Evolutionary conservation across 2,797 vertebrate genomes (phyloP).

Genomic region (Poecilia wingei): DNA sequence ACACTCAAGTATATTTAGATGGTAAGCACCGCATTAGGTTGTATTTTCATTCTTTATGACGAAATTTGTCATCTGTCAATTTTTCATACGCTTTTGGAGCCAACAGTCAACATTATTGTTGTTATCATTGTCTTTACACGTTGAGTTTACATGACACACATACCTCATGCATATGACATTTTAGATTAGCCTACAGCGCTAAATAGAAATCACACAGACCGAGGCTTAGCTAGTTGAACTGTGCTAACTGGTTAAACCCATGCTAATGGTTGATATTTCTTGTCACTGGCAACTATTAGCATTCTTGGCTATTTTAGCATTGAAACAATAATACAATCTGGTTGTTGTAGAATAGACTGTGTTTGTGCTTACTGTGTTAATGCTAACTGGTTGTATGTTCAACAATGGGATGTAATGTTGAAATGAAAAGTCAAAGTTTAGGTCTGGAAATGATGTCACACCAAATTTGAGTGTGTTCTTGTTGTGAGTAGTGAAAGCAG

Average conservation of each 20-base stretch:
- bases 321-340: background rate
- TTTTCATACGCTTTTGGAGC: no score
- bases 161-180: no score
- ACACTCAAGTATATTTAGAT: background rate
- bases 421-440: background rate
- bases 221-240: no score
- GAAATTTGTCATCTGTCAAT: no score
- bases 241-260: background rate
- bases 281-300: background rate
- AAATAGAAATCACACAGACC: no score
- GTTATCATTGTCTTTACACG: no score
- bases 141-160: no score
- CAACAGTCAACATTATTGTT: no score
- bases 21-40: background rate
- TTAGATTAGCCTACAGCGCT: no score
- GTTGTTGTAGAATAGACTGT: background rate
- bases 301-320: background rate
- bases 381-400: background rate
- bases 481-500: background rate
- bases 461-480: background rate
- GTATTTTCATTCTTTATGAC: no score
- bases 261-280: background rate
- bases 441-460: background rate
- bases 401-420: background rate
- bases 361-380: background rate